These are phyloP conservation scores for Alauda arvensis DNA, from an alignment of 2,797 vertebrate genomes.

Conservation along the genomic window DNA sequence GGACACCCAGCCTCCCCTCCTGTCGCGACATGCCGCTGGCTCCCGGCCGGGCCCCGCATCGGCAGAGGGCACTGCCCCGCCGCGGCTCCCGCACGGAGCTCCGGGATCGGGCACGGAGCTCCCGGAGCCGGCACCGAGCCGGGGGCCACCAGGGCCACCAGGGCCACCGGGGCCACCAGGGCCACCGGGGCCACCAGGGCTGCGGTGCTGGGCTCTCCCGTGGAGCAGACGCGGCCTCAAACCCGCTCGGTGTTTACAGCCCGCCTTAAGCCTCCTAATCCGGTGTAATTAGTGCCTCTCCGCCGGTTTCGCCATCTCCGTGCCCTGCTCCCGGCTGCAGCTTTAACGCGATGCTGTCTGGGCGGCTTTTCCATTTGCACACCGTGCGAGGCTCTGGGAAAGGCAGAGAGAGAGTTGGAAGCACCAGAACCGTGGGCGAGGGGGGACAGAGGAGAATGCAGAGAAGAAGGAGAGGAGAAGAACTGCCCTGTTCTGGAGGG, in stretches of 20 bases:
- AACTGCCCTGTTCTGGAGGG: neutral
- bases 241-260: accelerated
- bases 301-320: neutral
- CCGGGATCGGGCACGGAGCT: neutral
- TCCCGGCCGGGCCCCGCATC: neutral
- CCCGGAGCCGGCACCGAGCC: neutral
- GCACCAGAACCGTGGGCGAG: neutral
- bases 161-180: too few species aligned
- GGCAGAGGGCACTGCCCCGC: slow-evolving; percentile 26
- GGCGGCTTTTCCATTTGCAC: neutral
- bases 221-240: accelerated
- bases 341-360: neutral
- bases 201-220: too few species aligned
- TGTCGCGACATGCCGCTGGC: neutral
- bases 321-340: neutral
- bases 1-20: accelerated
- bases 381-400: neutral
- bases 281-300: neutral
- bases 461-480: neutral
- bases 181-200: too few species aligned
- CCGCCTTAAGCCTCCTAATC: neutral
- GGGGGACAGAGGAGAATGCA: neutral
- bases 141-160: too few species aligned
- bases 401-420: neutral
- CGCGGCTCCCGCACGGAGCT: neutral